phyloP scores from a whole-genome alignment of 2,113 vertebrate species.

The Ctenodactylus gundi region DNA sequence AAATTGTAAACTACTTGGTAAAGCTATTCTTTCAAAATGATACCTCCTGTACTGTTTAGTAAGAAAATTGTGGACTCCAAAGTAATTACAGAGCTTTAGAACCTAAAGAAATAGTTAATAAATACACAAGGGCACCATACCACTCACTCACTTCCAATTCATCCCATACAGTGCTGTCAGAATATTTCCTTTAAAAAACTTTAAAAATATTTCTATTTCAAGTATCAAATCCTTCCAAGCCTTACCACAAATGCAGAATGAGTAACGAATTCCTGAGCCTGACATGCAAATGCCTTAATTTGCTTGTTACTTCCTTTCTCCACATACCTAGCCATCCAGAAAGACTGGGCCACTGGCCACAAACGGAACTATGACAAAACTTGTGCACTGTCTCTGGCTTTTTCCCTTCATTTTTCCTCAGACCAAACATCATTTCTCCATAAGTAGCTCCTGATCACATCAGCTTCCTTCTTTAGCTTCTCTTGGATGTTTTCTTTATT shows the following conservation, averaged over 20 bases:
- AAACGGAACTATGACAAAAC: background rate
- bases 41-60: background rate
- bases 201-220: background rate
- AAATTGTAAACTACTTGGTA: constrained; percentile 22
- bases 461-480: background rate
- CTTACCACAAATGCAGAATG: background rate
- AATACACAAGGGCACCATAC: background rate
- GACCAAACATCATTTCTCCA: background rate
- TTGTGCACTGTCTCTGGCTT: background rate
- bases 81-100: constrained; percentile 1
- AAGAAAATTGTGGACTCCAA: constrained; percentile 26
- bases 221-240: background rate
- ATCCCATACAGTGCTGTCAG: background rate
- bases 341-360: background rate
- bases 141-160: background rate
- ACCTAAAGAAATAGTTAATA: background rate
- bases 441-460: background rate
- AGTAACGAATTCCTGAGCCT: background rate
- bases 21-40: constrained; percentile 3
- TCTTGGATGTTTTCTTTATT: background rate
- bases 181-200: background rate
- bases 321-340: background rate
- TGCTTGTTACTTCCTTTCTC: background rate
- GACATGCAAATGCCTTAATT: background rate
- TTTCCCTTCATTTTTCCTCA: background rate